A percentile compares a stretch with the other conserved stretches of the same genome.
These are phyloP conservation scores for Mayetiola destructor DNA, from an alignment of 2,888 invertebrate species.

Conservation along the genomic window DNA sequence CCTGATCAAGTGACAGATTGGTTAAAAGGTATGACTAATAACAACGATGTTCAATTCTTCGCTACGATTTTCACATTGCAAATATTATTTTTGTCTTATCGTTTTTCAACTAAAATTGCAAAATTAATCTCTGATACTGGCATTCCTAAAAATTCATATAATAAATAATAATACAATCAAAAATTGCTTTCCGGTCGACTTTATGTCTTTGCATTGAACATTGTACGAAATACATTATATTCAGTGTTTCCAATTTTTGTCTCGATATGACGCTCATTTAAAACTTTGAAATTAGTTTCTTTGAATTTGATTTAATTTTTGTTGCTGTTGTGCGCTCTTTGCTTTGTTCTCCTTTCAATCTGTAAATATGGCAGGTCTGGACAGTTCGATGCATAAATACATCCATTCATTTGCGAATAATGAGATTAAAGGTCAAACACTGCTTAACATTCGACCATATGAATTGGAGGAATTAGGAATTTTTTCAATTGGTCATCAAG, in stretches of 20 bases:
- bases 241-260: neutral
- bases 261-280: neutral
- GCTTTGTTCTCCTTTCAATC: neutral
- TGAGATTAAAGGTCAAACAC: conserved; percentile 58
- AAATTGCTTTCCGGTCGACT: too few relatives aligned
- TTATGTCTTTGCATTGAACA: neutral
- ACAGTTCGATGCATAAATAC: conserved; percentile 56
- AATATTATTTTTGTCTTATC: neutral
- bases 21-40: conserved; percentile 58
- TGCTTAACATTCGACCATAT: conserved; percentile 72
- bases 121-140: too few relatives aligned
- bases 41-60: neutral
- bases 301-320: conserved; percentile 13
- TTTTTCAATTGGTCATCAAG: conserved; percentile 80
- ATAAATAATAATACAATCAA: too few relatives aligned
- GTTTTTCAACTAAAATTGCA: too few relatives aligned
- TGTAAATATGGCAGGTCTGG: too few relatives aligned
- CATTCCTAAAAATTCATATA: too few relatives aligned
- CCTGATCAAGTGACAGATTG: conserved; percentile 82
- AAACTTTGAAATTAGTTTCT: neutral
- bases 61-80: neutral
- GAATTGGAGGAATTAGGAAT: conserved; percentile 80
- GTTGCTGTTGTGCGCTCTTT: neutral
- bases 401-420: conserved; percentile 66
- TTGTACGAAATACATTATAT: neutral